These are phyloP conservation scores for Chamaea fasciata DNA, from an alignment of 2,113 vertebrate species.

Conservation along the genomic window DNA sequence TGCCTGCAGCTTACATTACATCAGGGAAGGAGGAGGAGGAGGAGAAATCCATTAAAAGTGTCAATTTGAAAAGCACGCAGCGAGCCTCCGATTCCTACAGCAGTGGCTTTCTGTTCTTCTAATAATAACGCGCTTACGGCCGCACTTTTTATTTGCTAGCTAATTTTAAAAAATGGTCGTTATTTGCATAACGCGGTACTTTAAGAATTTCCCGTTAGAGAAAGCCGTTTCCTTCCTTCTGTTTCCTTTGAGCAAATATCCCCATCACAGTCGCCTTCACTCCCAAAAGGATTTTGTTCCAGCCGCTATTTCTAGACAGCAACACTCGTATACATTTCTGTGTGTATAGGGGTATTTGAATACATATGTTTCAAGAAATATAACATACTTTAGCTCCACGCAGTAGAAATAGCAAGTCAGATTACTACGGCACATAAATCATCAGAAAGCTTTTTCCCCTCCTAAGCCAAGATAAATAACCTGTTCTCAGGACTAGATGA, in stretches of 20 bases:
- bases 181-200: conserved; percentile 19
- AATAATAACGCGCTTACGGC: background rate
- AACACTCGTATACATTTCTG: background rate
- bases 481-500: background rate
- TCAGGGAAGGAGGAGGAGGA: background rate
- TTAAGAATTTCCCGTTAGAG: background rate
- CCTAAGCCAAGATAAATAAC: background rate
- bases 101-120: background rate
- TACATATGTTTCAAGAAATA: background rate
- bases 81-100: background rate
- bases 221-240: conserved; percentile 21
- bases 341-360: background rate
- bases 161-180: background rate
- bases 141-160: background rate
- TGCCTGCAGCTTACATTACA: background rate
- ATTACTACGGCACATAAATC: conserved; percentile 26
- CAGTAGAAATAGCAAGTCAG: background rate
- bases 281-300: background rate
- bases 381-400: background rate
- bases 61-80: background rate
- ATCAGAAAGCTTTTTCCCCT: background rate
- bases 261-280: background rate
- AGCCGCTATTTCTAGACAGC: background rate
- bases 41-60: background rate
- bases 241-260: background rate